phyloP scores from a whole-genome alignment of 2,113 vertebrate species.

The Phalacrocorax aristotelis region DNA sequence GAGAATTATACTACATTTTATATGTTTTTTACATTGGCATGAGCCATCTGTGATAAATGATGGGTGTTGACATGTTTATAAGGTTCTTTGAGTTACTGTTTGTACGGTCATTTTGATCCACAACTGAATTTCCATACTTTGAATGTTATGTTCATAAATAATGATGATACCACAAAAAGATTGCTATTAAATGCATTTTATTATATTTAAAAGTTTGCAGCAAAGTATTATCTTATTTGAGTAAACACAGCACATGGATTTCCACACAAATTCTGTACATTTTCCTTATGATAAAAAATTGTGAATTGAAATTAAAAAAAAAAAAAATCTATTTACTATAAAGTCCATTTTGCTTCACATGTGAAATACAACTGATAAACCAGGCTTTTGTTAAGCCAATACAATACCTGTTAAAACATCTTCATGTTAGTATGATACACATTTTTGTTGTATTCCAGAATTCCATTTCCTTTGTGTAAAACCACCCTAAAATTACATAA shows the following conservation, averaged over 20 bases:
- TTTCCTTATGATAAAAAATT: constrained; percentile 35
- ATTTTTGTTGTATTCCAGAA: constrained; percentile 19
- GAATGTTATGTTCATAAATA: constrained; percentile 52
- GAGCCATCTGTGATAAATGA: constrained; percentile 64
- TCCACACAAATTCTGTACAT: constrained; percentile 52
- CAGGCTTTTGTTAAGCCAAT: background rate
- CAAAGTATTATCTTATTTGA: constrained; percentile 64
- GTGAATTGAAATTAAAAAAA: constrained; percentile 41
- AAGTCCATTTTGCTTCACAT: constrained; percentile 63
- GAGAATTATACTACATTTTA: constrained; percentile 67
- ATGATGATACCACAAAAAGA: constrained; percentile 44
- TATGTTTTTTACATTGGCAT: constrained; percentile 73
- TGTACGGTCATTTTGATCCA: constrained; percentile 62
- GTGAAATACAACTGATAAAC: constrained; percentile 37
- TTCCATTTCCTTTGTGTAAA: constrained; percentile 28
- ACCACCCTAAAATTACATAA: background rate
- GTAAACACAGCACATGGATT: constrained; percentile 58
- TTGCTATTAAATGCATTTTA: constrained; percentile 62
- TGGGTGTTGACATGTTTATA: constrained; percentile 69
- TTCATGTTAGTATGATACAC: constrained; percentile 18
- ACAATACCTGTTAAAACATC: constrained; percentile 51
- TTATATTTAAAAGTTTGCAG: constrained; percentile 54
- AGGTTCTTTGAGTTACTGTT: constrained; percentile 63
- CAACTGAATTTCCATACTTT: constrained; percentile 59
- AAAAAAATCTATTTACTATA: constrained; percentile 43